These are phyloP conservation scores for Tipula vernalis DNA, from an alignment of 2,888 invertebrate species.

Conservation along the genomic window DNA sequence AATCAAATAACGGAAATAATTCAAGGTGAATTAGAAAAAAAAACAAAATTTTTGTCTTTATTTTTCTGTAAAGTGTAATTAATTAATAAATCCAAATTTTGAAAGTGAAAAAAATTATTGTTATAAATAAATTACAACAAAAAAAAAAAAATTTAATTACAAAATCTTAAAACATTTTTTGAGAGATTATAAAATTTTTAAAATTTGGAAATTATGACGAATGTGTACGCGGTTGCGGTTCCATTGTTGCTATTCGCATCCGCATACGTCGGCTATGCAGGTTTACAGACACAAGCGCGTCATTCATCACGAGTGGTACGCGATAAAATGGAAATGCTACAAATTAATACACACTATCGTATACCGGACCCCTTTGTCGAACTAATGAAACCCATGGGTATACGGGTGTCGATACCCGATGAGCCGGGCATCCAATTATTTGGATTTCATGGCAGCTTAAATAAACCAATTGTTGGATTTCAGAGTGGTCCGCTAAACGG, in stretches of 20 bases:
- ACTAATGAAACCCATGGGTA: neutral
- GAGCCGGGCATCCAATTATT: neutral
- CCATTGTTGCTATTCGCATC: neutral
- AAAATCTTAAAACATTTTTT: neutral
- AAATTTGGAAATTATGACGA: neutral
- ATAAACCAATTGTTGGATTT: neutral
- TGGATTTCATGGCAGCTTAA: constrained; percentile 6
- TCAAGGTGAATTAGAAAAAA: neutral
- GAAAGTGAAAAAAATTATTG: neutral
- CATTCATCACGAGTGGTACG: neutral
- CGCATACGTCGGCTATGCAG: neutral
- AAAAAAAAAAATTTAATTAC: neutral
- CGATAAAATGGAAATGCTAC: neutral
- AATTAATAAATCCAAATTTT: neutral
- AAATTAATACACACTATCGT: neutral
- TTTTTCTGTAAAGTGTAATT: neutral
- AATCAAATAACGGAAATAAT: neutral
- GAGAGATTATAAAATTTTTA: neutral
- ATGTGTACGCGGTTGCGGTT: neutral
- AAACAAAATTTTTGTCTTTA: neutral
- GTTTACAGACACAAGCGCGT: neutral
- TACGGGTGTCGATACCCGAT: neutral
- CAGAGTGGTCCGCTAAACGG: neutral
- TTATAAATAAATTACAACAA: neutral
- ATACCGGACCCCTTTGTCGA: neutral